These are phyloP conservation scores for Agapornis canus DNA, from an alignment of 2,797 vertebrate species.

Conservation along the genomic window DNA sequence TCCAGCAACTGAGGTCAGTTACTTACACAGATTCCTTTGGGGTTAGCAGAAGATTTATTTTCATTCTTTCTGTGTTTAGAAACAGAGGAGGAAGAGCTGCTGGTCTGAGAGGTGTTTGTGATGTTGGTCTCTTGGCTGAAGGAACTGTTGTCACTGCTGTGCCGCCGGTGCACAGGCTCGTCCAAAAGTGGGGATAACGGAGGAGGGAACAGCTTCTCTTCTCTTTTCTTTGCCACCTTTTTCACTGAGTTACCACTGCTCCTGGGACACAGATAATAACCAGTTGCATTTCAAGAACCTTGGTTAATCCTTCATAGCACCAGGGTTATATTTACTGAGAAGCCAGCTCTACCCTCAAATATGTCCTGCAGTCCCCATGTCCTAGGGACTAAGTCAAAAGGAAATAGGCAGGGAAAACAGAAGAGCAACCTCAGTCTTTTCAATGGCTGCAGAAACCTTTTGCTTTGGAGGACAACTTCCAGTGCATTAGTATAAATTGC, in stretches of 20 bases:
- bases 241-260: constrained; percentile 79
- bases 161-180: constrained; percentile 82
- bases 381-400: not conserved
- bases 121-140: constrained; percentile 82
- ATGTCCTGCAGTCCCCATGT: not conserved
- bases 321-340: not conserved
- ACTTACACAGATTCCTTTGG: constrained; percentile 85
- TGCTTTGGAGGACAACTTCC: constrained; percentile 44
- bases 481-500: constrained; percentile 54
- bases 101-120: constrained; percentile 56
- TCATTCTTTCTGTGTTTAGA: constrained; percentile 90
- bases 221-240: constrained; percentile 86
- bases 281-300: not conserved
- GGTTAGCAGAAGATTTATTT: constrained; percentile 81
- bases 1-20: not conserved
- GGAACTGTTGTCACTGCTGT: constrained; percentile 77
- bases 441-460: not conserved
- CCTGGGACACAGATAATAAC: constrained; percentile 19
- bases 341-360: not conserved
- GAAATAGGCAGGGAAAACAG: not conserved
- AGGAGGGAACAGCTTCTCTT: constrained; percentile 91
- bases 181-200: constrained; percentile 90
- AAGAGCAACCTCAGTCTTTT: not conserved
- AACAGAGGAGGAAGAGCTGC: constrained; percentile 69
- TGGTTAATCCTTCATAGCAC: not conserved